Evolutionary conservation across 2,888 invertebrate species (phyloP), one percentile per base, ranked within the genome.

Genomic region (Labia minor): DNA sequence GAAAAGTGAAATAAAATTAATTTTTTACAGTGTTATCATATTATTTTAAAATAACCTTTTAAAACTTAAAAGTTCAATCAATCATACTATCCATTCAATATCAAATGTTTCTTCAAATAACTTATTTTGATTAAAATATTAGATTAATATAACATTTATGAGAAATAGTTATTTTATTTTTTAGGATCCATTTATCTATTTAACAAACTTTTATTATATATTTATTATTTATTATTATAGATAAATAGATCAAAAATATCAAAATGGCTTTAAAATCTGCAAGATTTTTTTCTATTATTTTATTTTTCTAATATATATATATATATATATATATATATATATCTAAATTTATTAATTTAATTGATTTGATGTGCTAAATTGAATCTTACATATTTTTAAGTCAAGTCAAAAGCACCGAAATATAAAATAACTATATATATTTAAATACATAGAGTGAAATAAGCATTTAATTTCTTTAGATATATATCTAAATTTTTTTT

Each of bases 361-460:
- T 49, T 49, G 49, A 16, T 8, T 49, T 49, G 16, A 49, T 49
- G 14, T 8, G 6, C 4, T 49, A n/a, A 49, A 2, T 4, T 49
- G 49, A 49, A 49, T 49, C 49, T 49, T 49, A 49, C 49, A 49
- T 4, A 49, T 49, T 49, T 49, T 49, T 16, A 49, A 49, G 49
- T 49, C 49, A 49, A 6, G 26, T 26, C 26, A 26, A n/a, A n/a
- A 49, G 49, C 49, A 49, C 49, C 49, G 16, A 49, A n/a, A 49
- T 49, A 49, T 49, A 49, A 49, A 49, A 49, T 49, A n/a, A n/a
- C 49, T 49, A 49, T 49, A n/a, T 49, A 49, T 49, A 49, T 10
- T 49, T 49, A 2, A n/a, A n/a, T n/a, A n/a, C n/a, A n/a, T n/a
- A n/a, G n/a, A n/a, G n/a, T n/a, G n/a, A n/a, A n/a, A n/a, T n/a